Evolutionary conservation across 2,797 vertebrate species (phyloP), one percentile per base, ranked within the genome.

Genomic region (Amphiprion clarkii): DNA sequence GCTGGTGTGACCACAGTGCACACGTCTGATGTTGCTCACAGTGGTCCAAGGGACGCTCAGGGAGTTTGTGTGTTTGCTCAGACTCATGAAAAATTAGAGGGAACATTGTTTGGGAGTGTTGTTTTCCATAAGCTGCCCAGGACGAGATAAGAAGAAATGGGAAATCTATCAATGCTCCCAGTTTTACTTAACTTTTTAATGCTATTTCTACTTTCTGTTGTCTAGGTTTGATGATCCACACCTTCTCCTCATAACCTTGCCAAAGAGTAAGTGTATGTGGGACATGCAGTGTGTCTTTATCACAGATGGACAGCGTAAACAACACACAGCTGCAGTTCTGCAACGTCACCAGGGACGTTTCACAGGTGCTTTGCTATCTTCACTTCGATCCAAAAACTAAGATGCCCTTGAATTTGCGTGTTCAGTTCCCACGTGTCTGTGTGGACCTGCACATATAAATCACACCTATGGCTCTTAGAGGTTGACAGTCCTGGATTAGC

Each of bases 341-440:
- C 49, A 23, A 13, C 5, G 29, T 55, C 29, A 17, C 27, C 54
- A 66, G 40, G 53, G 23, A 44, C 16, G 4, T 57, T 67, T 75
- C 49, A 66, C 68, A 66, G 56, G 59, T 67, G 67, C 42, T 23
- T 61, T 2, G 6, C 53, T 58, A 53, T 73, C 29, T 72, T 39
- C 11, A 4, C 4, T 31, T 19, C 27, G n/a, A 16, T 13, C 0
- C 13, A 4, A 33, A 49, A 67, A 49, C 17, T 8, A 5, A 13
- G 36, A 36, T 59, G 69, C 29, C 81, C 59, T 74, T 84, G 70
- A 76, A 27, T 29, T 40, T 69, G 3, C 25, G 39, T 76, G 68
- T 67, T 74, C 16, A 44, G 17, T 27, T 60, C 9, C 55, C 54
- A 61, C 21, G 5, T 71, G 31, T 56, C 31, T n/a, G n/a, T 6